Evolutionary conservation across 2,113 vertebrate species (phyloP).

Genomic region (Dipodomys spectabilis): DNA sequence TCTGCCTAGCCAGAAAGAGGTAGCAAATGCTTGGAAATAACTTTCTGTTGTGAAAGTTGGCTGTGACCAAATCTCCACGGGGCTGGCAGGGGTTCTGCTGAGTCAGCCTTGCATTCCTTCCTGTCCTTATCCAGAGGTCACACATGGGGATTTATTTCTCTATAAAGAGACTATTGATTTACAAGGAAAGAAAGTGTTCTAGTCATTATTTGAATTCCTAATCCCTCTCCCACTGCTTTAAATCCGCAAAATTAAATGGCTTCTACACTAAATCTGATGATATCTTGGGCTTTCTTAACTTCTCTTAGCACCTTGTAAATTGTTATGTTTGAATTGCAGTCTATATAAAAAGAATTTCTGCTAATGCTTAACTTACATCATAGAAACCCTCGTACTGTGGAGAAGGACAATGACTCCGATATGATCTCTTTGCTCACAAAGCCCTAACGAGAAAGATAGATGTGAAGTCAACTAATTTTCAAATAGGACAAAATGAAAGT

Average conservation of each 20-base stretch:
- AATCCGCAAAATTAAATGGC: background rate
- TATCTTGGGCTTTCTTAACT: background rate
- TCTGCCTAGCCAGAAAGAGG: background rate
- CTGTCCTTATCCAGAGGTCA: background rate
- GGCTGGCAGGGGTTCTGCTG: background rate
- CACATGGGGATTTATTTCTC: background rate
- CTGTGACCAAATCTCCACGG: background rate
- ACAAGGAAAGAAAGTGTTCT: background rate
- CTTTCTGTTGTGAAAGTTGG: background rate
- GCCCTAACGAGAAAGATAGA: background rate
- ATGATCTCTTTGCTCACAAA: background rate
- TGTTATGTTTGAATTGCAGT: constrained; percentile 17
- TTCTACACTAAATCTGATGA: background rate
- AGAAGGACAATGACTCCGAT: background rate
- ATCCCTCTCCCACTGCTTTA: background rate
- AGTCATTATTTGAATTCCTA: constrained; percentile 26
- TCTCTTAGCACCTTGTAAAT: background rate
- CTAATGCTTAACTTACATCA: background rate
- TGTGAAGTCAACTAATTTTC: constrained; percentile 4
- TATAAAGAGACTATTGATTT: constrained; percentile 15
- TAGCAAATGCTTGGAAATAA: background rate
- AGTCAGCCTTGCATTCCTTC: background rate
- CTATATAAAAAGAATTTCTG: background rate
- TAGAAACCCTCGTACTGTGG: background rate
- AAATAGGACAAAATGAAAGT: background rate